Conservation (phyloP, 2,797 vertebrate species). For the Nannoperca australis region DNA sequence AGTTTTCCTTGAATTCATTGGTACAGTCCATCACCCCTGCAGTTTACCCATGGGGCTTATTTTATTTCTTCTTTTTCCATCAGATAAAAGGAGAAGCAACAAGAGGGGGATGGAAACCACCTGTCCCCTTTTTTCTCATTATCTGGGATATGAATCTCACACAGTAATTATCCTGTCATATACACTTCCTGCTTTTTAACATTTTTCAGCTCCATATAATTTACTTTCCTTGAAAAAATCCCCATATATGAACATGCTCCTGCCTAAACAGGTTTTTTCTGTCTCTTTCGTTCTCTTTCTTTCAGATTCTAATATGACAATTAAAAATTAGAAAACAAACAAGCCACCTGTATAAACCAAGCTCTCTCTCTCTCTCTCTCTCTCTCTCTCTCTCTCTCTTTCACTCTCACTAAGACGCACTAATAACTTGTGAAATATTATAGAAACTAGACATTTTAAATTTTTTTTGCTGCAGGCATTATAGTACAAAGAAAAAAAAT, state of each 20-base stretch:
- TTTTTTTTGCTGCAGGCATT: not conserved
- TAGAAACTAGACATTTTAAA: no score
- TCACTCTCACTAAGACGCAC: no score
- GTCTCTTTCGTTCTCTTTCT: not conserved
- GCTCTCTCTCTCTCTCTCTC: not conserved
- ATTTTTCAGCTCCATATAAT: not conserved
- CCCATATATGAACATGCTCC: not conserved
- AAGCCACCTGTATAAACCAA: not conserved
- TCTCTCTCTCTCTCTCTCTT: no score
- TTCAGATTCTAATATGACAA: not conserved
- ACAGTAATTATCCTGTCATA: conserved; percentile 4
- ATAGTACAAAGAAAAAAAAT: not conserved
- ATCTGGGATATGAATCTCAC: not conserved
- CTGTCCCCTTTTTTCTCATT: not conserved
- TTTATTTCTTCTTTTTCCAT: not conserved
- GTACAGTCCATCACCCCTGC: not conserved
- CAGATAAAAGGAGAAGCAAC: not conserved
- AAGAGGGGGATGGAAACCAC: no score
- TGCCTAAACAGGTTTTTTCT: not conserved
- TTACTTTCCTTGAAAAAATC: not conserved
- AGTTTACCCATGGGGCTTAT: not conserved
- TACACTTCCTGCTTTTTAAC: not conserved
- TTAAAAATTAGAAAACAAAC: no score
- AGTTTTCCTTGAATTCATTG: not conserved
- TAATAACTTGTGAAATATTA: not conserved